Conservation (phyloP, 2,888 invertebrate genomes). For the Lordiphosa fenestrarum region DNA sequence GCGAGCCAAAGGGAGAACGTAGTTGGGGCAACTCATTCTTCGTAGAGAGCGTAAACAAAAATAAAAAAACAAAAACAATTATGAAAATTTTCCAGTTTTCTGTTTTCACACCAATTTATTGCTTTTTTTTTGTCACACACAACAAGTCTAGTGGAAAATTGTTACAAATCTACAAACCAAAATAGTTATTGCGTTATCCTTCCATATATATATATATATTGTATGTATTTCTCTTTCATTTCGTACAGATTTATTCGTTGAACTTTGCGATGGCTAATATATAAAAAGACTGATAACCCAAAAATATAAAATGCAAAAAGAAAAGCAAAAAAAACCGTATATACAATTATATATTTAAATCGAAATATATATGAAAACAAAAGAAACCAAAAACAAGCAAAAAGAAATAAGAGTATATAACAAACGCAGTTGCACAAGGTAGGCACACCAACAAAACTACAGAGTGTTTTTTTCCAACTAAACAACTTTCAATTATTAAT, state of each 20-base stretch:
- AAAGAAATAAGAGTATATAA: constrained; percentile 68
- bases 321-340: constrained; percentile 37
- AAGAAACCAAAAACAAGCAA: constrained; percentile 24
- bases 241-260: constrained; percentile 79
- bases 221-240: constrained; percentile 76
- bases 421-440: constrained; percentile 79
- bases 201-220: constrained; percentile 61
- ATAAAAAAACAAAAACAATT: no score
- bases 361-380: constrained; percentile 45
- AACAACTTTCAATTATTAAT: constrained; percentile 67
- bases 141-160: constrained; percentile 8
- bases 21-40: no score
- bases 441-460: constrained; percentile 76
- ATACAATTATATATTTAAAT: constrained; percentile 61
- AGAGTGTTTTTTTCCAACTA: constrained; percentile 62
- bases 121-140: not conserved
- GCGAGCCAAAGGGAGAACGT: constrained; percentile 9
- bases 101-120: no score
- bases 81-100: no score
- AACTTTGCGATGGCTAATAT: constrained; percentile 80
- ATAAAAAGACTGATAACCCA: constrained; percentile 78
- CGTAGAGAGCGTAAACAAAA: no score
- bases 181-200: constrained; percentile 61
- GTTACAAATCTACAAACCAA: constrained; percentile 12
- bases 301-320: constrained; percentile 42